phyloP scores from a whole-genome alignment of 1,140 invertebrate genomes.

The Bombus soroeensis region DNA sequence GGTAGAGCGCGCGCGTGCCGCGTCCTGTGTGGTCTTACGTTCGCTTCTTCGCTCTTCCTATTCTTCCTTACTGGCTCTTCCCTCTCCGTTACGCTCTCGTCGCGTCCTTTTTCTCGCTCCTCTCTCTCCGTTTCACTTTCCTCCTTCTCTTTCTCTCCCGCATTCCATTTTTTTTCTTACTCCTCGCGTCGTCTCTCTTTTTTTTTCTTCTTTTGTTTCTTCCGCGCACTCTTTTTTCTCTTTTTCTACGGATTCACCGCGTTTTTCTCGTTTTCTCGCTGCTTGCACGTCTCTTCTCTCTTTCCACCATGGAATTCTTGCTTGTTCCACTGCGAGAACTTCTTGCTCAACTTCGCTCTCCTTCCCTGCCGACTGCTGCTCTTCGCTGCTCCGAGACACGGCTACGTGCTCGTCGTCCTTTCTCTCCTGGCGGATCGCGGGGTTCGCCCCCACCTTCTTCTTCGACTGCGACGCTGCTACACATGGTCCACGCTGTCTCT shows the following conservation, averaged over 20 bases:
- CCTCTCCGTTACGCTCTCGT: constrained; percentile 29
- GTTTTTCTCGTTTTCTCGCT: constrained; percentile 53
- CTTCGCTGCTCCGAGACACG: constrained; percentile 49
- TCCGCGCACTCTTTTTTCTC: background rate
- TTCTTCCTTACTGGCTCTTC: constrained; percentile 42
- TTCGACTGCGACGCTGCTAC: constrained; percentile 8
- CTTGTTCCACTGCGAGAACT: constrained; percentile 20
- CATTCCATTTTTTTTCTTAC: background rate
- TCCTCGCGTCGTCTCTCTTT: background rate
- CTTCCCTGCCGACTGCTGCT: constrained; percentile 12
- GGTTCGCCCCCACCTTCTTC: background rate
- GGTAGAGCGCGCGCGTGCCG: constrained; percentile 84
- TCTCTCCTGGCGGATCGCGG: constrained; percentile 17
- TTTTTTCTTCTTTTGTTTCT: background rate
- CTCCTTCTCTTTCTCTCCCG: background rate
- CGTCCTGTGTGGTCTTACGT: constrained; percentile 81
- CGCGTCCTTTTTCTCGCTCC: constrained; percentile 11
- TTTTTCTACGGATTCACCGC: constrained; percentile 26
- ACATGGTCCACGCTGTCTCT: constrained; percentile 55
- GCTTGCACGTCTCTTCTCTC: constrained; percentile 43
- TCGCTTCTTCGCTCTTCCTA: constrained; percentile 52
- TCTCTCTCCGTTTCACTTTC: constrained; percentile 5
- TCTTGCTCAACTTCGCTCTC: constrained; percentile 31
- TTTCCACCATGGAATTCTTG: constrained; percentile 6
- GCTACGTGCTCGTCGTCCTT: constrained; percentile 66